Base-by-base conservation (phyloP, 2,797 vertebrate genomes). In the Sardinella longiceps region DNA sequence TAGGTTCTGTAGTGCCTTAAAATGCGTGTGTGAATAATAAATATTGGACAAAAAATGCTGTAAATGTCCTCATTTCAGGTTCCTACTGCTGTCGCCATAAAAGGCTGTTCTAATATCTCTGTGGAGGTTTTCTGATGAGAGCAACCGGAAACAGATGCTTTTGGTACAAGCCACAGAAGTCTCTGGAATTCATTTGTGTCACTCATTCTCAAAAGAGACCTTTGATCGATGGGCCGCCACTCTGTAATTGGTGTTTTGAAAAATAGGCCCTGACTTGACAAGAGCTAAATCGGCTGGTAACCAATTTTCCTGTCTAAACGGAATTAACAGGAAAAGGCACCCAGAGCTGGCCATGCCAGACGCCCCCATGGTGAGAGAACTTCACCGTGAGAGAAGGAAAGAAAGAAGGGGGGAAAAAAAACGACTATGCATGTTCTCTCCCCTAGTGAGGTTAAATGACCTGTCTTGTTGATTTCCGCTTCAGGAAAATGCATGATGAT, bases 211-310 rank as follows among this genome's bases (percentile, higher is more conserved):
- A 88, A 89, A 30, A 81, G 81, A 70, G 80, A 63, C 63, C 80
- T 85, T 85, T 92, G 93, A 94, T 93, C 83, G 81, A 93, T 93
- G 92, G 87, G 87, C 86, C 56, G 86, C 83, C 83, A 39, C 63
- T 84, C 86, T 60, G 83, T 91, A 93, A 93, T 91, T 93, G 88
- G 88, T 89, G 84, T 88, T 91, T 88, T 91, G 89, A 94, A 92
- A 93, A 93, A 93, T 92, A 90, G 86, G 83, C 87, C 81, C 37
- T 83, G 84, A 89, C 82, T 90, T 86, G 63, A 85, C 83, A 91
- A 91, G 86, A 89, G 90, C 89, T 90, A 85, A 90, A 91, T 88
- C 85, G 84, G 87, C 89, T 84, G 33, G 86, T 85, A 90, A 88
- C 91, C 89, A 92, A 90, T 91, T 91, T 87, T 87, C 89, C 86